A percentile compares a stretch with the other conserved stretches of the same genome.
Evolutionary conservation across 2,888 invertebrate species (phyloP).

Genomic region (Phengaris arion): DNA sequence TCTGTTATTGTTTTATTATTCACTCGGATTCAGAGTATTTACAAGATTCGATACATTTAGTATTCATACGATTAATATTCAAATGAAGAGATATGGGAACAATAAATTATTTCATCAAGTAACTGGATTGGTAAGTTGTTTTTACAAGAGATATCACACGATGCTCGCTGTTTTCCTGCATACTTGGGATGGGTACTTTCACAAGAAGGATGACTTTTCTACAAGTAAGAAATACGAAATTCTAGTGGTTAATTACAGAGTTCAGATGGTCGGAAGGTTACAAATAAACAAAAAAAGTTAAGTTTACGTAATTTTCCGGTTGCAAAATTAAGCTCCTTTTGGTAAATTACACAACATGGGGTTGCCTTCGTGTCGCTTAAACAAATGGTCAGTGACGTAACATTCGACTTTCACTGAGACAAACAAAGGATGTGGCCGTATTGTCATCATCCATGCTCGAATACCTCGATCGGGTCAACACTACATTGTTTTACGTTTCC

Average conservation of each 20-base stretch:
- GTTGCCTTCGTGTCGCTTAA: constrained; percentile 60
- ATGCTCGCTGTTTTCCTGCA: background rate
- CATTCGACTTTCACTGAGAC: constrained; percentile 67
- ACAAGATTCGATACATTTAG: constrained; percentile 5
- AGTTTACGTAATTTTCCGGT: constrained; percentile 24
- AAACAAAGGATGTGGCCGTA: constrained; percentile 70
- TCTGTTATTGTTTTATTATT: constrained; percentile 8
- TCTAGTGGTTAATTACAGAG: too few species aligned
- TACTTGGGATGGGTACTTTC: too few species aligned
- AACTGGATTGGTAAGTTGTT: constrained; percentile 16
- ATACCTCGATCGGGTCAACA: constrained; percentile 47
- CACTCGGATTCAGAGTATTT: constrained; percentile 1
- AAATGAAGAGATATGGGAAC: constrained; percentile 1
- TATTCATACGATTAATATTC: constrained; percentile 12
- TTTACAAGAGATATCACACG: background rate
- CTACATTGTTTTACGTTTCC: constrained; percentile 49
- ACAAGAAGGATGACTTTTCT: too few species aligned
- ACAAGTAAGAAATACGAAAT: too few species aligned
- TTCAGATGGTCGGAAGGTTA: too few species aligned
- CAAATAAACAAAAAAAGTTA: background rate
- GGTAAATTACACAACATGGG: constrained; percentile 48
- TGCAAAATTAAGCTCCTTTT: constrained; percentile 37
- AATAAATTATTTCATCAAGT: background rate
- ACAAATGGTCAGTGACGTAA: constrained; percentile 60
- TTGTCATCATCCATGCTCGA: constrained; percentile 57